Conservation (phyloP, 2,797 vertebrate genomes). For the Sarcoramphus papa region DNA sequence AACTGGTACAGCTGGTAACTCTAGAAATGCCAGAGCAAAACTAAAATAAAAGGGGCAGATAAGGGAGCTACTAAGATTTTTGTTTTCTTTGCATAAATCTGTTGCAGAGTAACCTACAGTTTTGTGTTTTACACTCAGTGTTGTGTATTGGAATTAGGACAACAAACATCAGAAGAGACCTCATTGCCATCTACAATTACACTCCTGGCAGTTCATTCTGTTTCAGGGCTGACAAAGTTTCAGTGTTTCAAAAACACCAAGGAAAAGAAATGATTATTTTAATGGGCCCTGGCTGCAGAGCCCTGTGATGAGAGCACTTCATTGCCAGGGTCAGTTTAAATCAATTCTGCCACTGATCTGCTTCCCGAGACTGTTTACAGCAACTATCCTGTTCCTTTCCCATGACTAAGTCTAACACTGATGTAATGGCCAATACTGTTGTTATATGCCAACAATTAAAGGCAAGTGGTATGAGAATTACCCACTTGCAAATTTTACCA, state of each 20-base stretch:
- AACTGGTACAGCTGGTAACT: not conserved
- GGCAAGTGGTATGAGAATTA: not conserved
- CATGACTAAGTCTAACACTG: not conserved
- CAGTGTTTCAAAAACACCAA: conserved; percentile 9
- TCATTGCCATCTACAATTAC: not conserved
- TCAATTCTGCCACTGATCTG: not conserved
- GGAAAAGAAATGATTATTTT: not conserved
- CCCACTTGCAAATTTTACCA: not conserved
- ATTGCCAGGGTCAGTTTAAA: conserved; percentile 35
- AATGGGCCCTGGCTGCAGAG: not conserved
- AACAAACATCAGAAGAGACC: not conserved
- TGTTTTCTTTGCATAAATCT: not conserved
- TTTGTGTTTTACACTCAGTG: not conserved
- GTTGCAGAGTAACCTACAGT: not conserved
- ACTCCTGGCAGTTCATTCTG: not conserved
- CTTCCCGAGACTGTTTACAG: not conserved
- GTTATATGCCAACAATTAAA: not conserved
- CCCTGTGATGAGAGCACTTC: not conserved
- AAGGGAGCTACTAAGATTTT: not conserved
- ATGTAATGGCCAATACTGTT: not conserved
- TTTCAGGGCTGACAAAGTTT: conserved; percentile 15
- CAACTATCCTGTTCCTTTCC: not conserved
- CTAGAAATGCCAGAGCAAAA: not conserved
- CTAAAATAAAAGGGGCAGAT: not conserved
- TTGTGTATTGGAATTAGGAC: not conserved